A percentile compares a stretch with the other conserved stretches of the same genome.
These are phyloP conservation scores for Pseudopodoces humilis DNA, from an alignment of 2,113 vertebrate genomes.

Conservation along the genomic window DNA sequence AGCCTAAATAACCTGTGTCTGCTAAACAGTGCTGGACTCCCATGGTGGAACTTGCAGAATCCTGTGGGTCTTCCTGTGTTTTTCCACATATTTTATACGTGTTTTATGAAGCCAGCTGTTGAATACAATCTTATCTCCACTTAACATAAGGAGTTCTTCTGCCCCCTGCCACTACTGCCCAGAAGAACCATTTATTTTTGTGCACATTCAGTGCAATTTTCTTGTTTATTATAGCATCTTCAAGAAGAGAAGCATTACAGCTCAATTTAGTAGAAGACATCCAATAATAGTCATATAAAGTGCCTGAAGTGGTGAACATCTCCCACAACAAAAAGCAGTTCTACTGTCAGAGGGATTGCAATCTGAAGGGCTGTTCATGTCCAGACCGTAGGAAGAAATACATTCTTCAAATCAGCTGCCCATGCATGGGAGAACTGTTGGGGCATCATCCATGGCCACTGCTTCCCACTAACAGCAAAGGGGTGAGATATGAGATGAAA, in stretches of 20 bases:
- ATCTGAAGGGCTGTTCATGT: background rate
- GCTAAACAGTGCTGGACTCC: background rate
- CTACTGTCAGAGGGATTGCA: background rate
- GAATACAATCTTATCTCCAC: background rate
- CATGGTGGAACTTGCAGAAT: background rate
- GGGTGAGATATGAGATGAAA: background rate
- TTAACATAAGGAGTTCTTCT: slow-evolving; percentile 29
- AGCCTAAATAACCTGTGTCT: slow-evolving; percentile 11
- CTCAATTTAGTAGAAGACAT: background rate
- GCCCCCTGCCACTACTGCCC: background rate
- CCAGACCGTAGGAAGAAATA: background rate
- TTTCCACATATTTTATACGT: background rate
- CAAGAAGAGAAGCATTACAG: background rate
- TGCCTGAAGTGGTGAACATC: background rate
- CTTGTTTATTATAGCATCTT: slow-evolving; percentile 1
- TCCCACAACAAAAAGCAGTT: background rate
- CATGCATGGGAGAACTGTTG: background rate
- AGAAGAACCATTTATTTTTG: background rate
- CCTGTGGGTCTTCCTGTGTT: background rate
- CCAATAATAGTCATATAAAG: background rate
- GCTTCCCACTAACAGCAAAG: background rate
- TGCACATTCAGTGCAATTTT: background rate
- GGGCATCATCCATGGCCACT: background rate
- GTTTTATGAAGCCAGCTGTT: slow-evolving; percentile 38
- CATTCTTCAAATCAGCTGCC: background rate